phyloP scores from a whole-genome alignment of 2,113 vertebrate species.

The Dasyprocta punctata region DNA sequence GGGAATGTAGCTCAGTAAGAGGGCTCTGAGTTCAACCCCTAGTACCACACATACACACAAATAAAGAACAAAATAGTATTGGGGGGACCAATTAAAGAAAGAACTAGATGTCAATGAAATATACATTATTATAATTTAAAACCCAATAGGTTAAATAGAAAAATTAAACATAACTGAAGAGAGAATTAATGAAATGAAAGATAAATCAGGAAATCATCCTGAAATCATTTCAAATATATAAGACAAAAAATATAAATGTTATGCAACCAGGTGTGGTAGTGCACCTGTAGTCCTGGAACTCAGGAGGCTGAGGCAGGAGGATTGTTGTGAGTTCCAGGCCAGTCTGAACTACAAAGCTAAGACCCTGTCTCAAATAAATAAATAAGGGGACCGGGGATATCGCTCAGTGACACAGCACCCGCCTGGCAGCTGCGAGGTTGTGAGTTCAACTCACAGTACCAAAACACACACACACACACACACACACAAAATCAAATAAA shows the following conservation, averaged over 20 bases:
- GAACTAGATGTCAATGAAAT: conserved; percentile 7
- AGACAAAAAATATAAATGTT: neutral
- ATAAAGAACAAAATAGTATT: neutral
- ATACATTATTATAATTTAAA: neutral
- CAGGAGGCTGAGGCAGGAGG: no score
- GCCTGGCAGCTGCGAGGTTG: no score
- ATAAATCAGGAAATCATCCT: neutral
- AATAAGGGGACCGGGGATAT: no score
- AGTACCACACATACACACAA: neutral
- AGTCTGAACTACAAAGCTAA: no score
- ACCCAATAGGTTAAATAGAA: neutral
- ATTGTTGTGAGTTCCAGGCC: no score
- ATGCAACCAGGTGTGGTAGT: no score
- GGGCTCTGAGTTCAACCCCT: neutral
- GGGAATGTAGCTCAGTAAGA: neutral
- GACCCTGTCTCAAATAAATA: no score
- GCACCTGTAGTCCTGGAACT: no score
- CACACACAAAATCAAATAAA: no score
- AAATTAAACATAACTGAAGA: conserved; percentile 1
- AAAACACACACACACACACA: no score
- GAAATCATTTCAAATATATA: neutral
- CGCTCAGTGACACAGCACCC: no score
- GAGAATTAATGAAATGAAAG: neutral
- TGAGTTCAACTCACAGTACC: no score
- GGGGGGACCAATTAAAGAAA: neutral